phyloP scores from a whole-genome alignment of 1,140 invertebrate genomes.

The Harpegnathos saltator region DNA sequence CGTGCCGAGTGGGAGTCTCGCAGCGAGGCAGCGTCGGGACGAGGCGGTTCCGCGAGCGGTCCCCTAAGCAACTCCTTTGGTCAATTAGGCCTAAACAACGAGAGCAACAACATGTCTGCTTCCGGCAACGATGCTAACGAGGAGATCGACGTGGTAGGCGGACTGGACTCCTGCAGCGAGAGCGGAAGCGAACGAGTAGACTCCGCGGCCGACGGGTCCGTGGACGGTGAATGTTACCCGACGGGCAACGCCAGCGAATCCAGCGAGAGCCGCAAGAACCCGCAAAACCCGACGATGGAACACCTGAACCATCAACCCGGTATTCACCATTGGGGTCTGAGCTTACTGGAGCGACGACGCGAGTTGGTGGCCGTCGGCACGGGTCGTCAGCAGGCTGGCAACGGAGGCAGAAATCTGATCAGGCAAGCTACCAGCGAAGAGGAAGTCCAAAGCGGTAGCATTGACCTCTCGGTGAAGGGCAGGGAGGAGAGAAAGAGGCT shows the following conservation, averaged over 20 bases:
- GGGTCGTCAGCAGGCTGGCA: conserved; percentile 60
- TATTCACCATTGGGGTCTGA: conserved; percentile 84
- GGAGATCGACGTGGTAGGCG: conserved; percentile 92
- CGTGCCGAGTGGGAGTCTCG: conserved; percentile 92
- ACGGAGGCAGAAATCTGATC: conserved; percentile 68
- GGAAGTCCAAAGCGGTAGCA: conserved; percentile 83
- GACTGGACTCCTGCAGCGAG: conserved; percentile 87
- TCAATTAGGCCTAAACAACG: conserved; percentile 86
- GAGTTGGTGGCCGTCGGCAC: conserved; percentile 78
- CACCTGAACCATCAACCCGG: conserved; percentile 83
- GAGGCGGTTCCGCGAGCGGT: conserved; percentile 73
- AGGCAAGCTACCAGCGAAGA: conserved; percentile 83
- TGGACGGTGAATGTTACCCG: conserved; percentile 85
- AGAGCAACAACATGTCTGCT: conserved; percentile 88
- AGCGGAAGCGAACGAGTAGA: conserved; percentile 88
- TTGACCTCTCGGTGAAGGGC: conserved; percentile 85
- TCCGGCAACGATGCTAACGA: conserved; percentile 91
- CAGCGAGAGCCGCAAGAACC: conserved; percentile 65
- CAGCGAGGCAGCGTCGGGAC: conserved; percentile 82
- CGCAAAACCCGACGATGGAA: conserved; percentile 72
- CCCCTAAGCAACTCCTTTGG: conserved; percentile 75
- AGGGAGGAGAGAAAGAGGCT: conserved; percentile 87
- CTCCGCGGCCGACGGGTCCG: conserved; percentile 88
- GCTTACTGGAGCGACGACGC: conserved; percentile 81
- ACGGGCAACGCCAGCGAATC: conserved; percentile 56